Conservation (phyloP, 2,797 vertebrate species). For the Argyrosomus regius region DNA sequence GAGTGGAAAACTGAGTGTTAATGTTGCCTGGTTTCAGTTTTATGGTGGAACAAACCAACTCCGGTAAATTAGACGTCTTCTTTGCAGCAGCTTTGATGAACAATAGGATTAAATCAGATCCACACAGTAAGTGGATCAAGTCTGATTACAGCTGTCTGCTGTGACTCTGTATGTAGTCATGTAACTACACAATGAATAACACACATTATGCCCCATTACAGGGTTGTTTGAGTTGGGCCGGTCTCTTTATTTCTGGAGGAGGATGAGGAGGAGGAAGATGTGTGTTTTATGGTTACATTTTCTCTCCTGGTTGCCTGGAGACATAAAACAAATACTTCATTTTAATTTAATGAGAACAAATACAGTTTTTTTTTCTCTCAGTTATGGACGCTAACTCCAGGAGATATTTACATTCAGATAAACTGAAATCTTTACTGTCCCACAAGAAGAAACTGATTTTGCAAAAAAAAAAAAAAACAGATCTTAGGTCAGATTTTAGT, state of each 20-base stretch:
- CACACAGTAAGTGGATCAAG: conserved; percentile 45
- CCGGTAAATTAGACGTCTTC: background rate
- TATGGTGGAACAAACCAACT: background rate
- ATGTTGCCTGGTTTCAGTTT: background rate
- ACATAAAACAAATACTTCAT: background rate
- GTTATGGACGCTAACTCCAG: too few species aligned
- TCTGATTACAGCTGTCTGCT: conserved; percentile 34
- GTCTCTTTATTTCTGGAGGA: background rate
- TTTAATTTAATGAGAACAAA: background rate
- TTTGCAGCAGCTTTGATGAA: conserved; percentile 56
- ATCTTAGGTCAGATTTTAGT: too few species aligned
- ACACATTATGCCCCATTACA: background rate
- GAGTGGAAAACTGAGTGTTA: background rate
- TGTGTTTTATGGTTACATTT: background rate
- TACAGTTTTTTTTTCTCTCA: background rate
- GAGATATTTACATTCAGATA: background rate
- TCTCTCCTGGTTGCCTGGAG: conserved; percentile 13
- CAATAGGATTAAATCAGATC: conserved; percentile 78
- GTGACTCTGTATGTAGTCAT: conserved; percentile 36
- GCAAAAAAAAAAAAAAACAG: background rate
- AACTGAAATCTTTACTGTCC: background rate
- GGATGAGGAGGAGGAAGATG: background rate
- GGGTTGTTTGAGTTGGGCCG: background rate
- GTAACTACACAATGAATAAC: background rate
- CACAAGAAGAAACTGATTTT: background rate